These are phyloP conservation scores for Diabrotica virgifera DNA, from an alignment of 1,140 invertebrate species.

Conservation along the genomic window DNA sequence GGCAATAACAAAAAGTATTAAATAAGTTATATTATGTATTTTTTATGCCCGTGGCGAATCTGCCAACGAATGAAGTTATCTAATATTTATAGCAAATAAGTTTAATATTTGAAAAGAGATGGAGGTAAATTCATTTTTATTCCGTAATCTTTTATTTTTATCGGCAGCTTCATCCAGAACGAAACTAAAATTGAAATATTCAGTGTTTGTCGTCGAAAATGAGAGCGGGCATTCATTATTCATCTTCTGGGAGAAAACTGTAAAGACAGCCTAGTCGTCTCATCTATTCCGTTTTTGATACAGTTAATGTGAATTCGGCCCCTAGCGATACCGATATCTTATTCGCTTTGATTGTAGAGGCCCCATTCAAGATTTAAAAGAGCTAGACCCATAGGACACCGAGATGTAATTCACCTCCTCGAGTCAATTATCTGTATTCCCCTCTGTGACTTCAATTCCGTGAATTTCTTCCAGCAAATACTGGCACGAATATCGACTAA, in stretches of 20 bases:
- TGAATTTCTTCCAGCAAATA: background rate
- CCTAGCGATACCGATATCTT: background rate
- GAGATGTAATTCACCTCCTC: background rate
- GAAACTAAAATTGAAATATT: slow-evolving; percentile 1
- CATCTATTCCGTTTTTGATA: slow-evolving; percentile 2
- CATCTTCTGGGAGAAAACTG: background rate
- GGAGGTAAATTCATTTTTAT: too few relatives aligned
- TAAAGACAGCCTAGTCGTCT: background rate
- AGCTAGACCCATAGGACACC: background rate
- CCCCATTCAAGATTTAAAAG: background rate
- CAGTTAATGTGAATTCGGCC: background rate
- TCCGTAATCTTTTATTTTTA: too few relatives aligned
- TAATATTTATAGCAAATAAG: too few relatives aligned
- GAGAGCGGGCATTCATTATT: background rate
- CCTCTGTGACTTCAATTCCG: background rate
- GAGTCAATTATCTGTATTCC: background rate
- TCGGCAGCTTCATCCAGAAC: background rate
- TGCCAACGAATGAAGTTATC: too few relatives aligned
- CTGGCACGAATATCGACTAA: too few relatives aligned
- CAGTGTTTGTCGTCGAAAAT: background rate
- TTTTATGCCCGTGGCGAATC: too few relatives aligned
- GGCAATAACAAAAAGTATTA: too few relatives aligned
- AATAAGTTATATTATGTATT: too few relatives aligned
- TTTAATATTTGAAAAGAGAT: too few relatives aligned
- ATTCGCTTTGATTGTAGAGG: background rate